A percentile compares a stretch with the other conserved stretches of the same genome.
phyloP scores from a whole-genome alignment of 2,888 invertebrate species.

The Macaria notata region DNA sequence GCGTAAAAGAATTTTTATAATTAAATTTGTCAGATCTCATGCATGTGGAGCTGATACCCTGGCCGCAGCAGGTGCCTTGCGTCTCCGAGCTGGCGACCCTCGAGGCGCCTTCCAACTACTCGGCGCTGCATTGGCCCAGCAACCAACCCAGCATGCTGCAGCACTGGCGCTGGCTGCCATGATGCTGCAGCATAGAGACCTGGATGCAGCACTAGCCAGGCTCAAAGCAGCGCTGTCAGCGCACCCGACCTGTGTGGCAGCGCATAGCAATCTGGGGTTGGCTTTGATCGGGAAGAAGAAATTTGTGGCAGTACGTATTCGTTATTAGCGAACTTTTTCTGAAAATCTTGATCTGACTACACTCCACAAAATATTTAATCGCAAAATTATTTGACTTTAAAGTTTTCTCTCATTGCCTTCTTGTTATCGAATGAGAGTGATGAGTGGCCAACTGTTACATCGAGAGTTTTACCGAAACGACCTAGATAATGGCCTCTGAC shows the following conservation, averaged over 20 bases:
- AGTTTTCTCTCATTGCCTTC: too few relatives aligned
- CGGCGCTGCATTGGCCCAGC: constrained; percentile 76
- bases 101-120: constrained; percentile 79
- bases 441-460: too few relatives aligned
- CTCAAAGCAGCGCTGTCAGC: constrained; percentile 73
- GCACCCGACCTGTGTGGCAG: constrained; percentile 71
- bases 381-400: too few relatives aligned
- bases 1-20: too few relatives aligned
- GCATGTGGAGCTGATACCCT: constrained; percentile 77
- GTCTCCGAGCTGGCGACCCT: constrained; percentile 74
- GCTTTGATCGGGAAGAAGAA: constrained; percentile 72
- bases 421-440: too few relatives aligned
- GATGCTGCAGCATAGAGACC: constrained; percentile 77
- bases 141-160: constrained; percentile 72
- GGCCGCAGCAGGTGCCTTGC: constrained; percentile 75
- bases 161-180: constrained; percentile 78
- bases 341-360: too few relatives aligned
- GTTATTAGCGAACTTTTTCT: too few relatives aligned
- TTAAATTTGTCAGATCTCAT: constrained; percentile 43
- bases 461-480: too few relatives aligned
- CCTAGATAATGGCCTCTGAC: too few relatives aligned
- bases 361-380: too few relatives aligned
- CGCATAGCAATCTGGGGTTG: constrained; percentile 67
- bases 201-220: constrained; percentile 72
- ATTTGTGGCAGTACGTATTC: constrained; percentile 62